Base-by-base conservation (phyloP, 2,113 vertebrate species). In the Nyctereutes procyonoides region DNA sequence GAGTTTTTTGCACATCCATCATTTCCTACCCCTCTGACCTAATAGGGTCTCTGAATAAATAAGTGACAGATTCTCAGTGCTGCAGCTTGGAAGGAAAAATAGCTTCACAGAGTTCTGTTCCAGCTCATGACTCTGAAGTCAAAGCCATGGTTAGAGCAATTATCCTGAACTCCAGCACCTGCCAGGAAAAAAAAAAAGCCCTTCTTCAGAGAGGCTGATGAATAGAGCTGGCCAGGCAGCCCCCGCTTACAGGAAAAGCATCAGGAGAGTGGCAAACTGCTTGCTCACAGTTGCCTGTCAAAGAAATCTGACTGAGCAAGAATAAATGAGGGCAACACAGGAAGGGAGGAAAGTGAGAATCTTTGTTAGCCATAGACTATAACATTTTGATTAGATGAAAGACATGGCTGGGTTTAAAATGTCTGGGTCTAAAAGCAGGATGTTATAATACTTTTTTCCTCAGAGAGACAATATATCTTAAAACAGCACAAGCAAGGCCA, bases 101-200 rank as follows among this genome's bases (percentile, higher is more conserved):
- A 51, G 24, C 6, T 62, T 93, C 83, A 51, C 1, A 32, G 35
- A n/a, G 35, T 76, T 97, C 93, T 98, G 74, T 90, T 96, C 86
- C 95, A 97, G 73, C 67, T 93, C 2, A 67, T 88, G 60, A 96
- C 85, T 94, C 63, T 94, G 93, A 96, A 92, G 90, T 93, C 93
- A 92, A 97, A 96, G 62, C 14, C 48, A 95, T 35, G 43, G 86
- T 35, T 69, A 65, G 22, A 97, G 48, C 76, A 94, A 58, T 58
- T 88, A 24, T 85, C 92, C 97, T 91, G 8, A 69, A 94, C 93
- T 91, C 32, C 19, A 86, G 58, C 51, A 92, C 11, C 80, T 65
- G 76, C n/a, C 82, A 97, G 97, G 81, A 74, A 97, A 82, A 97
- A 83, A 48, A 63, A 97, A 83, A 51, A 63, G 6, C 87, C 43